Conservation (phyloP, 2,797 vertebrate species). For the Octomys mimax region DNA sequence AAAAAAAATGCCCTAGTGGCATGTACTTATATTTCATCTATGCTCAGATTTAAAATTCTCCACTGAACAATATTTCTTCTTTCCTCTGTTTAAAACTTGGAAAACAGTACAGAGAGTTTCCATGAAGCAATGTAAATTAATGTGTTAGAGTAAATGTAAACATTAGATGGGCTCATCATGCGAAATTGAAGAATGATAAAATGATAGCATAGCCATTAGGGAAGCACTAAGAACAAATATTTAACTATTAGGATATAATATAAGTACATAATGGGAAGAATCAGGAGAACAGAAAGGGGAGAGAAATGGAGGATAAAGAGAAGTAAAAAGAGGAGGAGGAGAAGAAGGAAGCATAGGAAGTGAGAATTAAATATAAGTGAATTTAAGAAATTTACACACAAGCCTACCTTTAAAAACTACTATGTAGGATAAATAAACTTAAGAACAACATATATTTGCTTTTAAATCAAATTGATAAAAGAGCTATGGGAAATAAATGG, state of each 20-base stretch:
- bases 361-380: background rate
- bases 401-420: background rate
- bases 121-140: background rate
- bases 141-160: background rate
- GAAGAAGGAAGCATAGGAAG: too few species aligned
- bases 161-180: background rate
- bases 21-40: background rate
- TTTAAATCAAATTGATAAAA: background rate
- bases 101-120: background rate
- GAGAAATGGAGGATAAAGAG: too few species aligned
- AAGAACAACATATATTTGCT: background rate
- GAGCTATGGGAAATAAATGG: background rate
- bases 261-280: background rate
- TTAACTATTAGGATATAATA: conserved; percentile 27
- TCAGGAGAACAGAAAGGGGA: background rate
- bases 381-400: background rate
- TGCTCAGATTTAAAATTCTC: background rate
- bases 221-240: background rate
- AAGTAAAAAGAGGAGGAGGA: too few species aligned
- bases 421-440: background rate
- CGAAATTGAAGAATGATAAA: conserved; percentile 3
- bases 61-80: background rate
- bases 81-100: background rate
- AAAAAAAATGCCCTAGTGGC: background rate
- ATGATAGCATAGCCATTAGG: background rate